Conservation (phyloP, 2,113 vertebrate species). For the western clawed frog (Xenopus tropicalis) region DNA sequence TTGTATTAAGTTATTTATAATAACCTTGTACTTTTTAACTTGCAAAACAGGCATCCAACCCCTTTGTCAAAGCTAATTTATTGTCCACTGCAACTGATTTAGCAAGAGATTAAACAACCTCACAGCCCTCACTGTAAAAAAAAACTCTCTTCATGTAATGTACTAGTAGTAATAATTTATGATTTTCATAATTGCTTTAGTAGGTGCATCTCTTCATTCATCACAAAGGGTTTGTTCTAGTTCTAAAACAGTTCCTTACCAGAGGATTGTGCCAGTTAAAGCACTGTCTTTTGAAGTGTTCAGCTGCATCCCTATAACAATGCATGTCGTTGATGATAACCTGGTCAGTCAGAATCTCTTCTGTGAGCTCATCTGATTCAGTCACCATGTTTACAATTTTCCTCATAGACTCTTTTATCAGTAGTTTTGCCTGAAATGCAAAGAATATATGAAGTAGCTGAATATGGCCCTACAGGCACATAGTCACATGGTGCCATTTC, state of each 20-base stretch:
- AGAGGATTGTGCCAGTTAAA: slow-evolving; percentile 86
- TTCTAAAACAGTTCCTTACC: slow-evolving; percentile 59
- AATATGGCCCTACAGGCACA: not conserved
- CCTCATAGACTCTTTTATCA: slow-evolving; percentile 68
- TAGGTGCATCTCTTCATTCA: too few species aligned
- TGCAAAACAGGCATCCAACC: too few species aligned
- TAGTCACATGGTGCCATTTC: not conserved
- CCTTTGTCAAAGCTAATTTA: too few species aligned
- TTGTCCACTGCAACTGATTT: too few species aligned
- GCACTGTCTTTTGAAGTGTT: slow-evolving; percentile 79
- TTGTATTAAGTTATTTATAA: too few species aligned
- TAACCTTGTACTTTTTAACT: too few species aligned
- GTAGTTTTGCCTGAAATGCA: slow-evolving; percentile 60
- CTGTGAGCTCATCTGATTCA: slow-evolving; percentile 36
- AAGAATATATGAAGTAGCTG: not conserved
- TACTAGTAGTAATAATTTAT: too few species aligned
- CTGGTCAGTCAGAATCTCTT: slow-evolving; percentile 62
- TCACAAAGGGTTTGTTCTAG: too few species aligned
- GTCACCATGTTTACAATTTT: slow-evolving; percentile 70
- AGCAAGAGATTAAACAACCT: too few species aligned
- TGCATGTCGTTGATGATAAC: slow-evolving; percentile 63
- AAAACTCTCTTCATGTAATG: too few species aligned
- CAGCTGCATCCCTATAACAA: slow-evolving; percentile 72
- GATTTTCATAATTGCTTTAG: too few species aligned
- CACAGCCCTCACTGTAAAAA: too few species aligned